Conservation (phyloP, 2,113 vertebrate genomes). For the Syrmaticus mikado region DNA sequence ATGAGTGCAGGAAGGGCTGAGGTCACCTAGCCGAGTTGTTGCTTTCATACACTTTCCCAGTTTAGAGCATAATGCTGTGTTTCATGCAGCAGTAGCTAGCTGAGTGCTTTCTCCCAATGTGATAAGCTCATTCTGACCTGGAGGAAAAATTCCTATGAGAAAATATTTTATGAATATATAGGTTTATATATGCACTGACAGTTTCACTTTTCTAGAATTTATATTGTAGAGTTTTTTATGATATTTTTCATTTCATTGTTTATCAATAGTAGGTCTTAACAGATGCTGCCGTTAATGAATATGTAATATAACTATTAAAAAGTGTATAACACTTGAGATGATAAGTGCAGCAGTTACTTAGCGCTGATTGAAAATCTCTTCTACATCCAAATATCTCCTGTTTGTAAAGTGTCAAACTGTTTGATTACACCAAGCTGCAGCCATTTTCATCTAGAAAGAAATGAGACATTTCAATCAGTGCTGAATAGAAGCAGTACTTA, state of each 20-base stretch:
- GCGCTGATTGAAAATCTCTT: constrained; percentile 22
- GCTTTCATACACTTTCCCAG: not conserved
- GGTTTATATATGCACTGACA: not conserved
- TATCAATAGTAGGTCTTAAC: not conserved
- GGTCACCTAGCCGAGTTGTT: not conserved
- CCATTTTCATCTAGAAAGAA: constrained; percentile 24
- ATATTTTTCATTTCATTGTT: not conserved
- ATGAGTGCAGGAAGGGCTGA: not conserved
- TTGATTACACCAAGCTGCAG: constrained; percentile 60
- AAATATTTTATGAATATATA: not conserved
- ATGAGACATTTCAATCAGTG: constrained; percentile 58
- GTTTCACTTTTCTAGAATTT: not conserved
- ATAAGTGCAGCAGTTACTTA: constrained; percentile 20
- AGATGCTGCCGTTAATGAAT: not conserved
- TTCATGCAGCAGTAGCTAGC: not conserved
- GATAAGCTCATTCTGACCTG: not conserved
- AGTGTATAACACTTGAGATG: not conserved
- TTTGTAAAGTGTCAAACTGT: constrained; percentile 48
- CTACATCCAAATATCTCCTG: constrained; percentile 9
- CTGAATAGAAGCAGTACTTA: constrained; percentile 39
- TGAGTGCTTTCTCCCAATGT: not conserved
- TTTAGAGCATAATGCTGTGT: accelerated
- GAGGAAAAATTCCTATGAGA: not conserved
- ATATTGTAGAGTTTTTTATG: not conserved
- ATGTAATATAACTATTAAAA: not conserved